Base-by-base conservation (phyloP, 1,140 invertebrate genomes). In the Drosophila santomea region DNA sequence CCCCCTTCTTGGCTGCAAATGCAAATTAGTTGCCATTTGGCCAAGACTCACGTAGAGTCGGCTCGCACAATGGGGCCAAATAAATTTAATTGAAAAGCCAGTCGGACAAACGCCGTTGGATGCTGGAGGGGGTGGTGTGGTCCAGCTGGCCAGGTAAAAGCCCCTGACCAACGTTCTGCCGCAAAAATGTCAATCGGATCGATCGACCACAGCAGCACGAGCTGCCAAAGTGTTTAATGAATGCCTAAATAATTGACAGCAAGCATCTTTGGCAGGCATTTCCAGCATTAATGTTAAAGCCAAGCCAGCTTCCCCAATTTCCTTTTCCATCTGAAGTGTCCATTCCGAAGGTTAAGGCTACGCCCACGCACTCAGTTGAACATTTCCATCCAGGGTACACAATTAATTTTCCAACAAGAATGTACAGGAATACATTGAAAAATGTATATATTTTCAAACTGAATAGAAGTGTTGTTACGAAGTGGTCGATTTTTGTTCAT, bases 11-110 rank as follows among this genome's bases (percentile, higher is more conserved):
- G 32, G 55, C 71, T 35, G 35, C 25, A 45, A 62, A 86, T 83
- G 83, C 84, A 88, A 88, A 88, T 88, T 76, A 83, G 62, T 72
- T 77, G 55, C 76, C 72, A 83, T 86, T 86, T 86, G 62, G 68
- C 58, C 48, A 58, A 55, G 74, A 63, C 68, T 71, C 66, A 71
- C 67, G 67, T 71, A 71, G 68, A 58, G 68, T 38, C 28, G 44
- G 12, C 4, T 28, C 66, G 44, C 66, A 58, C 66, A 71, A 72
- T 72, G 68, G 66, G 68, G 50, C 39, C 63, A 61, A 66, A 58
- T 55, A 78, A 78, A 81, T 78, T 77, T 61, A 84, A 80, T 85
- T 80, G 64, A 62, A 76, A 80, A 63, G n/a, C 15, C 28, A 28
- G 38, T 11, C 35, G 51, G n/a, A 1, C 20, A 20, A 20, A 2